A percentile compares a stretch with the other conserved stretches of the same genome.
Evolutionary conservation across 2,888 invertebrate species (phyloP).

Genomic region (Standfussiana lucernea): DNA sequence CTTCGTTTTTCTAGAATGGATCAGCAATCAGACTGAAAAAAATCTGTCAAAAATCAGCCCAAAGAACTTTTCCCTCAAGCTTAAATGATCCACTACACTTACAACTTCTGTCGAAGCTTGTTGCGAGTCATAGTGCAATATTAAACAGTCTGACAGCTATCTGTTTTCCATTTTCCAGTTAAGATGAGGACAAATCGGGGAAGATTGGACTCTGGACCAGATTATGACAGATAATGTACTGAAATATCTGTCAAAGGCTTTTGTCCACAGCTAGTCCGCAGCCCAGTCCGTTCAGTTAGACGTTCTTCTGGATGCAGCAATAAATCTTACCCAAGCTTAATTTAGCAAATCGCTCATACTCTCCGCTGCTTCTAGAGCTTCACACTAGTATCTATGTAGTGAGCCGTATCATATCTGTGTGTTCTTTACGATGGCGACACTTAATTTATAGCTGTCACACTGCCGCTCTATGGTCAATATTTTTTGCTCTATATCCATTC

Average conservation of each 20-base stretch:
- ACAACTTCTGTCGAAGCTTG: neutral
- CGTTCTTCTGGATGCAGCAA: neutral
- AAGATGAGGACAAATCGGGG: neutral
- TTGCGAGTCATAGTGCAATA: neutral
- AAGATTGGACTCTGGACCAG: neutral
- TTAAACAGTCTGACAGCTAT: neutral
- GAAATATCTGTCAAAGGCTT: neutral
- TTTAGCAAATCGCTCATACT: conserved; percentile 6
- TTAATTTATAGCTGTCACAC: conserved; percentile 81
- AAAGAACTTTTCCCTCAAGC: neutral
- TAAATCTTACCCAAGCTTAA: neutral
- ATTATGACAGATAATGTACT: neutral
- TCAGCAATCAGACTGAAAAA: neutral
- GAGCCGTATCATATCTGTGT: conserved; percentile 64
- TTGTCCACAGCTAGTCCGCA: neutral
- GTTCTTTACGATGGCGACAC: conserved; percentile 78
- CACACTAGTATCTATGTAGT: conserved; percentile 59
- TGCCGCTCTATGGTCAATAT: conserved; percentile 74
- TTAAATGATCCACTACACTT: neutral
- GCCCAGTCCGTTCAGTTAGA: neutral
- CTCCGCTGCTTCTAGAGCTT: conserved; percentile 33
- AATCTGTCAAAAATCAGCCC: neutral
- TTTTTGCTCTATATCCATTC: conserved; percentile 76
- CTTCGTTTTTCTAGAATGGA: neutral
- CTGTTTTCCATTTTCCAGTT: neutral